Evolutionary conservation across 2,797 vertebrate genomes (phyloP).

Genomic region (Enteromius argenteus): DNA sequence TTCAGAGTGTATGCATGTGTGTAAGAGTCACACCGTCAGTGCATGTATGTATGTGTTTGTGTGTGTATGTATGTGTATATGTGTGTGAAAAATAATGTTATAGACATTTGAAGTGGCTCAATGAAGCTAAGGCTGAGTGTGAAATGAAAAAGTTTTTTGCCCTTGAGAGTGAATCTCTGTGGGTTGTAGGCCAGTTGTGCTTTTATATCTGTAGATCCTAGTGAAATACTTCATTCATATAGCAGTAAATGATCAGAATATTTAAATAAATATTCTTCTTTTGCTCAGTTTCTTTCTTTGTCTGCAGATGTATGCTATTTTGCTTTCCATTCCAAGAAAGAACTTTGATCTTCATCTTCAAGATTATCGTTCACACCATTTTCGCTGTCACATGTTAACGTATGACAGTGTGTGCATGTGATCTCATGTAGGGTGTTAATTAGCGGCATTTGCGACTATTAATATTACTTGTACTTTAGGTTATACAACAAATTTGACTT

Average conservation of each 20-base stretch:
- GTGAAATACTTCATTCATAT: not conserved
- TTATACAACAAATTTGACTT: not conserved
- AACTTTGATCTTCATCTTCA: conserved; percentile 64
- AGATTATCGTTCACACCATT: conserved; percentile 39
- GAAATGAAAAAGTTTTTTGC: not conserved
- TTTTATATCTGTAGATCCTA: not conserved
- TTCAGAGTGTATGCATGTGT: not conserved
- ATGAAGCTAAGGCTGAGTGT: not conserved
- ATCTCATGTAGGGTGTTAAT: not conserved
- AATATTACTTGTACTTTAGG: not conserved
- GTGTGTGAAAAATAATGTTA: not conserved
- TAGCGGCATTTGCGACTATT: not conserved
- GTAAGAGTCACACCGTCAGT: not conserved
- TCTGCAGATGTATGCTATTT: conserved; percentile 49
- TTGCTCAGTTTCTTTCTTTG: conserved; percentile 38
- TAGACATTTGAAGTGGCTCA: not conserved
- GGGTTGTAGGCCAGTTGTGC: not conserved
- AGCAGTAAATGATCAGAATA: not conserved
- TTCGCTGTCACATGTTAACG: not conserved
- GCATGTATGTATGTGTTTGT: not conserved
- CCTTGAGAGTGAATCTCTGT: not conserved
- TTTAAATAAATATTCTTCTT: conserved; percentile 32
- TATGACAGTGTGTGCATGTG: not conserved
- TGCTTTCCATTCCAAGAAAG: conserved; percentile 46
- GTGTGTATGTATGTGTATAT: not conserved